Base-by-base conservation (phyloP, 2,797 vertebrate species). In the Myotis daubentonii region DNA sequence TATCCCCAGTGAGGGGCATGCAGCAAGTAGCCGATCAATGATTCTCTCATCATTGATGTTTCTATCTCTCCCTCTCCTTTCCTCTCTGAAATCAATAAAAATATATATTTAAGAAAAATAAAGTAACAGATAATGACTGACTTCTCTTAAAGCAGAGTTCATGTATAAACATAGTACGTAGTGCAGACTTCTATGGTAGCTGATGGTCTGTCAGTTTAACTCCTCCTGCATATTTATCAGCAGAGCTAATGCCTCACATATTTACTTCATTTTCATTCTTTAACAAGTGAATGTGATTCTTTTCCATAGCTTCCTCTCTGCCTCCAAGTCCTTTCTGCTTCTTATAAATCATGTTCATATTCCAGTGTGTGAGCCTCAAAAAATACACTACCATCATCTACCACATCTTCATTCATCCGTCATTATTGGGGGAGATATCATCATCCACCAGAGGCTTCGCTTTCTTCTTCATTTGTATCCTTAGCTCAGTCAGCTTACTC, bases 381-480 rank as follows among this genome's bases (percentile, higher is more conserved):
- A 41, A 85, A 66, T n/a, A 3, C 6, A 71, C 51, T 86, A 51
- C 49, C 76, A 82, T 83, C 51, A 28, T 96, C 82, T 74, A 95
- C 93, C 71, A 94, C 25, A 65, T 97, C 96, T 86, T 97, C 94
- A 88, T 93, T 74, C 0, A 97, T 95, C 92, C 94, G 41, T 98
- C 98, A 19, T 97, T 97, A 91, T 98, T 96, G 16, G 98, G 98
- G 0, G 91, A 97, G 82, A 98, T 2, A 0, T 98, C 97, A 0
- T 98, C 96, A 3, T 98, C 89, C 41, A 53, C 9, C 23, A 23
- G 12, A 76, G 68, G 38, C 81, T 93, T 98, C 8, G 60, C 0
- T 92, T 98, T 98, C 36, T 98, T 98, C 94, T 96, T 97, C 89
- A 98, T 98, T 89, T 98, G 94, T 71, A 97, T 98, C 82, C 78